Base-by-base conservation (phyloP, 2,797 vertebrate species). In the Xenentodon cancila region DNA sequence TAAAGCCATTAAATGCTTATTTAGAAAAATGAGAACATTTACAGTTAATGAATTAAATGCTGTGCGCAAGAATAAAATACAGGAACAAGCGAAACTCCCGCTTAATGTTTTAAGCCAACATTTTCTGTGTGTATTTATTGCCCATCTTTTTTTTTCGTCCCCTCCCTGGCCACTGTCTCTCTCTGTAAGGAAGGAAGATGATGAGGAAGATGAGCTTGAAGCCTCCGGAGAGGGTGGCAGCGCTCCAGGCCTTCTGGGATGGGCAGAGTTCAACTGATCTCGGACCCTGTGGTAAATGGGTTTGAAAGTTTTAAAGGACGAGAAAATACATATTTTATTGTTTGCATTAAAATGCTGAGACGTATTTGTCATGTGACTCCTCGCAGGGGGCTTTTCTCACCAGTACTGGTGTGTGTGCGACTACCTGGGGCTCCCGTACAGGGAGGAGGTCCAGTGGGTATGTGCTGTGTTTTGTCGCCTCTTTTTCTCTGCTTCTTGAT, bases 391-490 rank as follows among this genome's bases (percentile, higher is more conserved):
- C 3, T 98, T 98, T 88, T 99, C 97, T 0, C 96, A 96, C 73
- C 97, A 96, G 94, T 99, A 99, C 66, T 94, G 94, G 63, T 98
- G 95, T 80, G 94, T 96, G 55, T 98, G 96, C 71, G 97, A 99
- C 21, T 92, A 95, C 91, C 92, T 97, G 72, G 95, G 95, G 1
- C 89, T 96, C 82, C 94, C 96, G 0, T 97, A 94, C 87, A 92
- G 95, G 81, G 97, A 98, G 57, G 97, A 99, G 88, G 97, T 99
- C 13, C 97, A 99, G 9, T 99, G 97, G 97, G 97, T 99, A 79
- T 80, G 96, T 95, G 40, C 3, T 30, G 27, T 30, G 7, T 30
- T n/a, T n/a, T n/a, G n/a, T n/a, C n/a, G n/a, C n/a, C n/a, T n/a
- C n/a, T 51, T 1, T 17, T 17, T 32, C 6, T 8, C n/a, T n/a